Evolutionary conservation across 2,113 vertebrate species (phyloP).

Genomic region (Etheostoma spectabile): DNA sequence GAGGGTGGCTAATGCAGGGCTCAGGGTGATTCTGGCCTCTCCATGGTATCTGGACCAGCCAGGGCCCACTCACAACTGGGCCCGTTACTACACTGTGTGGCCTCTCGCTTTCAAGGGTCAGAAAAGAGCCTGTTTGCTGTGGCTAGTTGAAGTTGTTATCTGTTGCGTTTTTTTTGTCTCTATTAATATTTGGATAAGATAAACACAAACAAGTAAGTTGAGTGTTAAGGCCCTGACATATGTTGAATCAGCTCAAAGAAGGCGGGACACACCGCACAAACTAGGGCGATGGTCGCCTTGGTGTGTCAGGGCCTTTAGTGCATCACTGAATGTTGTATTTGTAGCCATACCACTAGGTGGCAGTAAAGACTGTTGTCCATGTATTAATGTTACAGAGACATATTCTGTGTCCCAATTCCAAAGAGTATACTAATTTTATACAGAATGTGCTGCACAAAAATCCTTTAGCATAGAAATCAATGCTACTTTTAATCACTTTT

Average conservation of each 20-base stretch:
- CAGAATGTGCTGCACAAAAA: background rate
- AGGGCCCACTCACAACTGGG: constrained; percentile 91
- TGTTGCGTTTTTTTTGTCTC: constrained; percentile 38
- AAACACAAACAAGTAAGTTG: no score
- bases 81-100: constrained; percentile 87
- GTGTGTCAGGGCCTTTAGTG: no score
- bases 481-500: background rate
- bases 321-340: background rate
- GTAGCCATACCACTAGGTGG: constrained; percentile 55
- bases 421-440: background rate
- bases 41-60: constrained; percentile 95
- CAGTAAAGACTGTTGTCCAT: constrained; percentile 20
- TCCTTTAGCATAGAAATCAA: background rate
- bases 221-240: no score
- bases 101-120: constrained; percentile 89
- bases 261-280: no score
- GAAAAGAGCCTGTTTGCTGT: constrained; percentile 79
- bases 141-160: constrained; percentile 11
- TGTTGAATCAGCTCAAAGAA: no score
- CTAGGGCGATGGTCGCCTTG: no score
- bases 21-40: constrained; percentile 88
- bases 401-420: background rate
- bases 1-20: constrained; percentile 85
- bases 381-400: background rate
- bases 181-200: background rate